These are phyloP conservation scores for Lethenteron reissneri DNA, from an alignment of 2,113 vertebrate species.

Conservation along the genomic window DNA sequence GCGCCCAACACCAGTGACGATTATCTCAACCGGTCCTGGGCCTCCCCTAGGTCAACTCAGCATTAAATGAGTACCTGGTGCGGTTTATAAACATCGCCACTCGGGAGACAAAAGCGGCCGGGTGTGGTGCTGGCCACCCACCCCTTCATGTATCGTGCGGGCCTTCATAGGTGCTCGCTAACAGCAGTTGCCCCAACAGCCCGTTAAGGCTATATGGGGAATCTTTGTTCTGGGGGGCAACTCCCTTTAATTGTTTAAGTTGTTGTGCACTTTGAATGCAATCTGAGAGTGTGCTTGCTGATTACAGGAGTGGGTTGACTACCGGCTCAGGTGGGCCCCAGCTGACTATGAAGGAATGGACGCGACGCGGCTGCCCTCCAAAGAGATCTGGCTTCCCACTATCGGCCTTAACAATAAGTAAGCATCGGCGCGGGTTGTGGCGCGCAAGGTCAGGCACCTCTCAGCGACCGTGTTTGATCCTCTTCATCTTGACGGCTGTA, in stretches of 20 bases:
- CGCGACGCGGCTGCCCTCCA: constrained; percentile 82
- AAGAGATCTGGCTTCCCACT: constrained; percentile 93
- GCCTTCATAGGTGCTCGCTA: no score
- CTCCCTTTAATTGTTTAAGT: neutral
- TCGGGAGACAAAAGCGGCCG: no score
- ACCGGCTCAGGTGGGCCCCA: constrained; percentile 68
- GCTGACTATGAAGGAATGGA: constrained; percentile 86
- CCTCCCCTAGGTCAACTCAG: no score
- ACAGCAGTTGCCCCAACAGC: no score
- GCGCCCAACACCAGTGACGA: no score
- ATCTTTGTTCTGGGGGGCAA: no score
- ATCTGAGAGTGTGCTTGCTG: neutral
- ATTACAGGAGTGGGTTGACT: constrained; percentile 82
- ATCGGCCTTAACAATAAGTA: constrained; percentile 97
- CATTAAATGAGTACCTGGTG: no score
- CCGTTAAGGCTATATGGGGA: no score
- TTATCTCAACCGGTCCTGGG: no score
- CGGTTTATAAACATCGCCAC: no score
- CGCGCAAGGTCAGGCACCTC: neutral
- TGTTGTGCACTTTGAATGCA: neutral
- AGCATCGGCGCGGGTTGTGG: neutral
- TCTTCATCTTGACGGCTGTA: neutral
- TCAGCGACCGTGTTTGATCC: neutral
- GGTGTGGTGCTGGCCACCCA: no score
- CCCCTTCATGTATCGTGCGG: no score